Evolutionary conservation across 2,888 invertebrate species (phyloP).

Genomic region (Laothoe populi): DNA sequence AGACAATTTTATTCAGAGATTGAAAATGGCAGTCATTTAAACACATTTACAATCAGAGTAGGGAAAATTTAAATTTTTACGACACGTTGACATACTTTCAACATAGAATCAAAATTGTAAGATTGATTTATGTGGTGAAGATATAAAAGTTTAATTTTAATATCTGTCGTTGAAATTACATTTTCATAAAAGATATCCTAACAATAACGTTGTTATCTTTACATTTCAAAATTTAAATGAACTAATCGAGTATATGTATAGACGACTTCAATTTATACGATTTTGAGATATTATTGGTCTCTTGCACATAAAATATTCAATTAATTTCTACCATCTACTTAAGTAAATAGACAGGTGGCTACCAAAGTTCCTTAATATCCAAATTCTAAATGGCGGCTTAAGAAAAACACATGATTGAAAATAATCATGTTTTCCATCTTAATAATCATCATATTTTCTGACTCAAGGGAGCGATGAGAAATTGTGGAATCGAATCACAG

Average conservation of each 20-base stretch:
- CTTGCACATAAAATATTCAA: too few species aligned
- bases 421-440: constrained; percentile 69
- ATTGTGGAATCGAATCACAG: constrained; percentile 79
- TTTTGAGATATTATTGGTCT: neutral
- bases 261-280: too few species aligned
- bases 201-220: too few species aligned
- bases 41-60: too few species aligned
- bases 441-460: constrained; percentile 65
- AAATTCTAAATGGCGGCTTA: constrained; percentile 44
- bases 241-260: too few species aligned
- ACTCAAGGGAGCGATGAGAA: constrained; percentile 60
- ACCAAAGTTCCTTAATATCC: neutral
- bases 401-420: constrained; percentile 52
- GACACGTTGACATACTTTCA: too few species aligned
- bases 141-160: neutral
- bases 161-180: neutral
- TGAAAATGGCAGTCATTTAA: too few species aligned
- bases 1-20: too few species aligned
- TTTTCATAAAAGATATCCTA: too few species aligned
- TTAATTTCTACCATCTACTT: neutral
- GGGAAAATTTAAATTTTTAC: too few species aligned
- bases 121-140: neutral
- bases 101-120: too few species aligned
- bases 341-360: neutral
- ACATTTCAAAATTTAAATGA: neutral